Conservation (phyloP, 2,797 vertebrate species). For the Megalops cyprinoides region DNA sequence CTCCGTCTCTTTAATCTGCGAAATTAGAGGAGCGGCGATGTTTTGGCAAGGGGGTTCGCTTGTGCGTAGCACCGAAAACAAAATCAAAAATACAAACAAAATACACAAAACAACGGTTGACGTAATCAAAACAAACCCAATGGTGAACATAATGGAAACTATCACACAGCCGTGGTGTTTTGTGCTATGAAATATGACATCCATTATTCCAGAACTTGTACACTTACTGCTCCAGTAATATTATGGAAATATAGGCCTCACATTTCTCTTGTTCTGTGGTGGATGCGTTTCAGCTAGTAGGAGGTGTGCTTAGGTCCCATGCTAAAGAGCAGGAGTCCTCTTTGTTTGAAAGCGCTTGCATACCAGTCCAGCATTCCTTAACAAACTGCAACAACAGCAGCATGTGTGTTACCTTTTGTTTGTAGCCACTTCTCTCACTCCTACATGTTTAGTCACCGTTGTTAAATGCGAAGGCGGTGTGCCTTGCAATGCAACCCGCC, state of each 20-base stretch:
- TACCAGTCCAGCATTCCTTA: too few relatives aligned
- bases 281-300: not conserved
- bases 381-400: too few relatives aligned
- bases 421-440: too few relatives aligned
- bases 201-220: not conserved
- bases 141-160: not conserved
- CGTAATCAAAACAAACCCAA: not conserved
- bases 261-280: not conserved
- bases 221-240: not conserved
- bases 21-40: slow-evolving; percentile 15
- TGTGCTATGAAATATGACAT: not conserved
- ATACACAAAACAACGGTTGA: not conserved
- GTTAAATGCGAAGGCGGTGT: too few relatives aligned
- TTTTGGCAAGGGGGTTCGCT: not conserved
- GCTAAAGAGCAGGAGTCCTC: too few relatives aligned
- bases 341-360: too few relatives aligned
- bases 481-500: too few relatives aligned
- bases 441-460: too few relatives aligned
- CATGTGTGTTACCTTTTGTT: too few relatives aligned
- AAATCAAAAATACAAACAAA: not conserved
- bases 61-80: not conserved
- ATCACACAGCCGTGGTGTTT: not conserved
- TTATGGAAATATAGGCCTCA: not conserved
- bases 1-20: slow-evolving; percentile 27
- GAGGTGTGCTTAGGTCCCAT: too few relatives aligned